These are phyloP conservation scores for Ametastegia equiseti DNA, from an alignment of 2,888 invertebrate species.

Conservation along the genomic window DNA sequence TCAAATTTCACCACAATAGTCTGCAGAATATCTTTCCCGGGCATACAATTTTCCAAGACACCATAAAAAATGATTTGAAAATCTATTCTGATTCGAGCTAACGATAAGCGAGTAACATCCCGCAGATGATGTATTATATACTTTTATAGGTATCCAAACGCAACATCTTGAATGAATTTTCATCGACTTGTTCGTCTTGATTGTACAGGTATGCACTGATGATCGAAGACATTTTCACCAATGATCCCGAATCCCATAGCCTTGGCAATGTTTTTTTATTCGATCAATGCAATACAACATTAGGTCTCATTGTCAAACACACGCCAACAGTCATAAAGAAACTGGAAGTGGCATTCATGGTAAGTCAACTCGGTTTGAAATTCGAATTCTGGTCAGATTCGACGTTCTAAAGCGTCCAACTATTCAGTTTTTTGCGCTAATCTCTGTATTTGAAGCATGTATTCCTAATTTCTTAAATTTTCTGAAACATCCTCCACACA, in stretches of 20 bases:
- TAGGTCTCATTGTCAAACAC: conserved; percentile 70
- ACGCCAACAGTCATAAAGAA: conserved; percentile 74
- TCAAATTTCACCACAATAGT: too few relatives aligned
- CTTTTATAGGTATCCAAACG: background rate
- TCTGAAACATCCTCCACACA: background rate
- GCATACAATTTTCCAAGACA: background rate
- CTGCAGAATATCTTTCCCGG: too few relatives aligned
- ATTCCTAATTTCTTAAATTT: background rate
- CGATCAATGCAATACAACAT: conserved; percentile 67
- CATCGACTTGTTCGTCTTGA: conserved; percentile 23
- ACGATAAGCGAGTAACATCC: background rate
- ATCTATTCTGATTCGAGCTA: background rate
- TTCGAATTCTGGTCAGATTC: background rate
- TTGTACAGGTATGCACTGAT: conserved; percentile 71
- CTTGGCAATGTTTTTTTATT: conserved; percentile 74
- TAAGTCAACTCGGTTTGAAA: conserved; percentile 54
- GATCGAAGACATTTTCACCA: conserved; percentile 74
- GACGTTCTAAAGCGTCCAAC: background rate
- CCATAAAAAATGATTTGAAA: background rate
- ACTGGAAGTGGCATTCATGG: conserved; percentile 77
- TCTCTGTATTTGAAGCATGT: background rate
- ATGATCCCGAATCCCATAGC: conserved; percentile 70
- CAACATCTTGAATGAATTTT: background rate
- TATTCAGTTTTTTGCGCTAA: background rate
- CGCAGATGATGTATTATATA: too few relatives aligned